These are phyloP conservation scores for Hystrix cristata DNA, from an alignment of 2,113 vertebrate species.

Conservation along the genomic window DNA sequence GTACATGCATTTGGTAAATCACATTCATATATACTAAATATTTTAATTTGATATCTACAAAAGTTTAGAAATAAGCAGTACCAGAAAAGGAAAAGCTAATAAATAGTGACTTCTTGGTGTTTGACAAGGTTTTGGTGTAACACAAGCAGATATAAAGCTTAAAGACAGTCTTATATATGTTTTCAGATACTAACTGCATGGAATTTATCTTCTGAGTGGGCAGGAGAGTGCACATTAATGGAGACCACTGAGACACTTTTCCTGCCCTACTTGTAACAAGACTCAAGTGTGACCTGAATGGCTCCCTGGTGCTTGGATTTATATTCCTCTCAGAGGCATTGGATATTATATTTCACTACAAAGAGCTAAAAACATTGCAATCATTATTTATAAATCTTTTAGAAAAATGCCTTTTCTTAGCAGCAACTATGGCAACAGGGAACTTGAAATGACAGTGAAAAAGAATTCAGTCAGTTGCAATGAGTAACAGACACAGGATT, in stretches of 20 bases:
- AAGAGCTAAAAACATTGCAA: constrained; percentile 84
- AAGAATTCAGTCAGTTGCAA: constrained; percentile 65
- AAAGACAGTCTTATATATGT: constrained; percentile 34
- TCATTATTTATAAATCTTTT: constrained; percentile 85
- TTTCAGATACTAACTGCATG: constrained; percentile 41
- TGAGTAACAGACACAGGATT: constrained; percentile 48
- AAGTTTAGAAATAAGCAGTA: neutral
- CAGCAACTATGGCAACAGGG: constrained; percentile 87
- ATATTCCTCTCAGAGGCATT: constrained; percentile 78
- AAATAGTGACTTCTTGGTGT: constrained; percentile 8
- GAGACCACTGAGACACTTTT: constrained; percentile 53
- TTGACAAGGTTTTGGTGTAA: neutral
- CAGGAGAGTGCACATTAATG: constrained; percentile 60
- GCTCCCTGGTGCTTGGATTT: constrained; percentile 82
- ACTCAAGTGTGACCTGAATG: constrained; percentile 74
- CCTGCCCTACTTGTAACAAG: constrained; percentile 68
- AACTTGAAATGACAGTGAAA: constrained; percentile 71
- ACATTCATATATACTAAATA: neutral
- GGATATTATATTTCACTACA: constrained; percentile 80
- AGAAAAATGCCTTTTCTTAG: constrained; percentile 85
- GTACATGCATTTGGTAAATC: neutral
- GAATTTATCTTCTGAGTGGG: constrained; percentile 68
- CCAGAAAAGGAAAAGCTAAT: neutral
- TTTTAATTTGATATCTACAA: constrained; percentile 39
- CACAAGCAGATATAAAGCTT: neutral